phyloP scores from a whole-genome alignment of 53 echinoderm and acorn worm genomes.

The Paracentrotus lividus region DNA sequence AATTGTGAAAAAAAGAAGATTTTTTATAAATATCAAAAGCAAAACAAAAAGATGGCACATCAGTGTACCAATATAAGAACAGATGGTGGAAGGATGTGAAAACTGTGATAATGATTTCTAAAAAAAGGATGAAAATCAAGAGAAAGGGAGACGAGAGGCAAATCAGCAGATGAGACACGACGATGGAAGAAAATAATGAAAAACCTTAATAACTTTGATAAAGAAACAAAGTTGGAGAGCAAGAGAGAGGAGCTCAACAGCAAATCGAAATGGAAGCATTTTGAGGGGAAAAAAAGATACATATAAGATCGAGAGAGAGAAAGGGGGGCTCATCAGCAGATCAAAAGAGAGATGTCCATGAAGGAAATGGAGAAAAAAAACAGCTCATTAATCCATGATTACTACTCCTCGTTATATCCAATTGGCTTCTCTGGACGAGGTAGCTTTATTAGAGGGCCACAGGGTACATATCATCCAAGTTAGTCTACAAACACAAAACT shows the following conservation, averaged over 20 bases:
- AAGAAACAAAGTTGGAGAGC: neutral
- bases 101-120: too few species aligned
- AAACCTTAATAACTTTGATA: too few species aligned
- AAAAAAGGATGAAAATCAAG: too few species aligned
- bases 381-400: constrained; percentile 61
- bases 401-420: constrained; percentile 48
- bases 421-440: constrained; percentile 35
- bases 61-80: too few species aligned
- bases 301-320: neutral
- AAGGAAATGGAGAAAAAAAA: constrained; percentile 35
- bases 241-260: neutral
- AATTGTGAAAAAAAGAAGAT: neutral
- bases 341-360: neutral
- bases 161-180: neutral
- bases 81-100: too few species aligned
- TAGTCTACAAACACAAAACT: too few species aligned
- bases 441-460: constrained; percentile 29
- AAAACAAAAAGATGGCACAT: too few species aligned
- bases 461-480: neutral
- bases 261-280: neutral
- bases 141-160: neutral
- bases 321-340: neutral
- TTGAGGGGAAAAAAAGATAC: neutral
- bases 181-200: too few species aligned
- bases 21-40: too few species aligned